Base-by-base conservation (phyloP, 2,113 vertebrate species). In the Bubo scandiacus region DNA sequence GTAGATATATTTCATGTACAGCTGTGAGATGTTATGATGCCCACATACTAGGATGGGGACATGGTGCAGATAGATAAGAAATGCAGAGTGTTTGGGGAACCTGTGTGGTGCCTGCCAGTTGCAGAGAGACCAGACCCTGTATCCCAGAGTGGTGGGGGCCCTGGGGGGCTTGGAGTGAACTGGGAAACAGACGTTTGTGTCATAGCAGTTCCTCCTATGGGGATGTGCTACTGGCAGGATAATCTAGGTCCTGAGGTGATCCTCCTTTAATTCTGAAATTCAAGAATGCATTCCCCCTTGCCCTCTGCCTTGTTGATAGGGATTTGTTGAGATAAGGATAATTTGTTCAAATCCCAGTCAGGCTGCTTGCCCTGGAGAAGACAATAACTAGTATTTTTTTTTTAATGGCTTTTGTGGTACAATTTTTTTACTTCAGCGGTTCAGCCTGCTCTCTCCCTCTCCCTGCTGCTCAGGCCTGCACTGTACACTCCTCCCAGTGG, bases 111-210 rank as follows among this genome's bases (percentile, higher is more conserved):
- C 26, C 15, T 61, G 36, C 10, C 4, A 4, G 43, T 71, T 80
- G 73, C 49, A 42, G 66, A 66, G 52, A 59, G 40, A 61, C 12
- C 12, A 63, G n/a, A 59, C 8, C 6, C 13, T 1, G 0, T 9
- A 30, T 43, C 29, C 12, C 27, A 36, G 32, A 67, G 45, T 21
- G 2, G 0, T 10, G 7, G 19, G 7, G 1, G 2, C 1, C 6
- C 5, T 5, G 2, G 8, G 4, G 16, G 12, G 5, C 11, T 79
- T 7, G 2, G 25, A 59, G 4, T 57, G 20, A 61, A 21, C 14
- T 74, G 12, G 29, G n/a, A 52, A 42, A 15, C 18, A 9, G 6
- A 30, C 3, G 9, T 59, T 36, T 43, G 36, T 29, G 22, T 61
- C 14, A 42, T 2, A 9, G 40, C 2, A 11, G 4, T 8, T 81